These are phyloP conservation scores for Drosophila pullipes DNA, from an alignment of 2,888 invertebrate species.

Conservation along the genomic window DNA sequence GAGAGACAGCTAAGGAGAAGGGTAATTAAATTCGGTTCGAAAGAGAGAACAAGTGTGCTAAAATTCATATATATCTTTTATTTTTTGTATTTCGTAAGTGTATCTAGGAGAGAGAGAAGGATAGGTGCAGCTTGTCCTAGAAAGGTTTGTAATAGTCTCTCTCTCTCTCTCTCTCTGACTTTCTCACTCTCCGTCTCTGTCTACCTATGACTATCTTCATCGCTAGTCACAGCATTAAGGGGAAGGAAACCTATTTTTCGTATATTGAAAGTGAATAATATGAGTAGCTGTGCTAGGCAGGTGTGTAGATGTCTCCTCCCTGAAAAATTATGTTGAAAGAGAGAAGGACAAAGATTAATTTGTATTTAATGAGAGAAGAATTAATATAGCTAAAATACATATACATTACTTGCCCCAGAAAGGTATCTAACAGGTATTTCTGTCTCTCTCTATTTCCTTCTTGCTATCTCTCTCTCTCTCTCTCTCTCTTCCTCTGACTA, in stretches of 20 bases:
- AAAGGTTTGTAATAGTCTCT: neutral
- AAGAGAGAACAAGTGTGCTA: neutral
- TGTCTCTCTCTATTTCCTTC: neutral
- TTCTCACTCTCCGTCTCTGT: neutral
- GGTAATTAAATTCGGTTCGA: neutral
- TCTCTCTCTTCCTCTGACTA: slow-evolving; percentile 23
- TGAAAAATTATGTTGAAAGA: neutral
- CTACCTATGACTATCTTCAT: slow-evolving; percentile 30
- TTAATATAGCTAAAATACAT: neutral
- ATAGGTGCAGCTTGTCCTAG: neutral
- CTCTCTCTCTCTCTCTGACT: neutral
- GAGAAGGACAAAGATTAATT: too few species aligned
- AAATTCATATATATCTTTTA: neutral
- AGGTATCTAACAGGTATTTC: neutral
- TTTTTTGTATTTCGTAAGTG: neutral
- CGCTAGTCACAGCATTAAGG: neutral
- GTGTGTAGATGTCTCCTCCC: neutral
- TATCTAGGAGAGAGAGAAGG: neutral
- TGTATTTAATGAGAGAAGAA: too few species aligned
- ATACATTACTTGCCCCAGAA: neutral
- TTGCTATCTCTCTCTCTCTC: neutral
- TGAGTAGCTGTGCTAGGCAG: neutral
- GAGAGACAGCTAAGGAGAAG: neutral
- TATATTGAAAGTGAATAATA: neutral
- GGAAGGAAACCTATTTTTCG: neutral